phyloP scores from a whole-genome alignment of 2,888 invertebrate genomes.

The Steinernema hermaphroditum region DNA sequence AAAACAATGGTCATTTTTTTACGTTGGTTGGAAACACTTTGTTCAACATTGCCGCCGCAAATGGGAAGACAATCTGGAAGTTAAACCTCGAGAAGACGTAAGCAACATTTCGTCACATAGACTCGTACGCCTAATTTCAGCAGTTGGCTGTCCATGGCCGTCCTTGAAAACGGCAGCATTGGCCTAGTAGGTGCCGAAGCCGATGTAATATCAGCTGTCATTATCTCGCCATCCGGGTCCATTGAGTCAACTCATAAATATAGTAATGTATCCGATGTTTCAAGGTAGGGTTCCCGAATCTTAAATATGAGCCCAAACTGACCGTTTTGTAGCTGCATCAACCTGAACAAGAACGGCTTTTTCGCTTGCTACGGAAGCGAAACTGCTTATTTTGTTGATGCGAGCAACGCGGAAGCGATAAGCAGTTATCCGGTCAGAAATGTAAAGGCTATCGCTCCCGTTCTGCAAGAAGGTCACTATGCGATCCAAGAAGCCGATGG shows the following conservation, averaged over 20 bases:
- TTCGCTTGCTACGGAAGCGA: neutral
- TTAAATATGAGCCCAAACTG: neutral
- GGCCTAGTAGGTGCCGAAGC: neutral
- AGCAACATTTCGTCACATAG: slow-evolving; percentile 3
- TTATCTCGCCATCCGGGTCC: neutral
- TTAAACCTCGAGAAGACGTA: slow-evolving; percentile 29
- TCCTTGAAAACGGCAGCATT: neutral
- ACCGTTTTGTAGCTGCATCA: neutral
- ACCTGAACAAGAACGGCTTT: neutral
- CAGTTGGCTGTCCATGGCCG: neutral
- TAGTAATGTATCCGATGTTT: neutral
- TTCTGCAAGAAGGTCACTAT: neutral
- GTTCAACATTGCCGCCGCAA: no score
- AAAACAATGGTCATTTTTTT: no score
- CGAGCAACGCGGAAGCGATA: neutral
- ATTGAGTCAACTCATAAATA: neutral
- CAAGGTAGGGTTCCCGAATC: neutral
- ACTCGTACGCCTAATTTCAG: slow-evolving; percentile 26
- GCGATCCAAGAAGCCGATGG: neutral
- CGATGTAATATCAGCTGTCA: neutral
- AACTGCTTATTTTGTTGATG: neutral
- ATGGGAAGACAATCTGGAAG: no score
- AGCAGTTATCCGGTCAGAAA: neutral
- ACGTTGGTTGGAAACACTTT: no score
- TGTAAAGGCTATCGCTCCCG: neutral